Evolutionary conservation across 2,797 vertebrate species (phyloP).

Genomic region (Tangara arthus): DNA sequence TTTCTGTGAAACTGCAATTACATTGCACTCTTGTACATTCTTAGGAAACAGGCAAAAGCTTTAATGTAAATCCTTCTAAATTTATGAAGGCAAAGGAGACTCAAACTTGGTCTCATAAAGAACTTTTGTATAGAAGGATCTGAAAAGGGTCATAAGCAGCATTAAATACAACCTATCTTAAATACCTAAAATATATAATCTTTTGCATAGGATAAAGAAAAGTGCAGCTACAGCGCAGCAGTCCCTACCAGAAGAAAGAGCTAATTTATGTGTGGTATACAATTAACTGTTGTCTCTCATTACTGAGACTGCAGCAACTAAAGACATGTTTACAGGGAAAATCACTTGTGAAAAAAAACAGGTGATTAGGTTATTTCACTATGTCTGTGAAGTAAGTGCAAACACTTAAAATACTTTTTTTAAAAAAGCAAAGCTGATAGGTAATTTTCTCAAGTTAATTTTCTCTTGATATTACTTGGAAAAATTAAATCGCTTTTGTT

Average conservation of each 20-base stretch:
- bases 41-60: not conserved
- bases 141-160: not conserved
- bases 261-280: not conserved
- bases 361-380: not conserved
- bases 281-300: not conserved
- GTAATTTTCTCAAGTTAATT: not conserved
- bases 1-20: not conserved
- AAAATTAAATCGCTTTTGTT: not conserved
- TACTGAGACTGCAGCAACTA: not conserved
- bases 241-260: not conserved
- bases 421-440: not conserved
- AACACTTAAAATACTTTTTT: not conserved
- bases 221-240: constrained; percentile 39
- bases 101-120: not conserved
- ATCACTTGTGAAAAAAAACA: not conserved
- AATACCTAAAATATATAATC: constrained; percentile 28
- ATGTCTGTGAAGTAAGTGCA: not conserved
- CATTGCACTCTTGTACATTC: not conserved
- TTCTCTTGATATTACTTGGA: not conserved
- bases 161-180: constrained; percentile 1
- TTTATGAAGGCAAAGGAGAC: not conserved
- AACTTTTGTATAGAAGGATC: not conserved
- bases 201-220: constrained; percentile 64
- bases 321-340: not conserved
- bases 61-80: not conserved